Conservation (phyloP, 1,140 invertebrate species). For the Eumaeus atala region DNA sequence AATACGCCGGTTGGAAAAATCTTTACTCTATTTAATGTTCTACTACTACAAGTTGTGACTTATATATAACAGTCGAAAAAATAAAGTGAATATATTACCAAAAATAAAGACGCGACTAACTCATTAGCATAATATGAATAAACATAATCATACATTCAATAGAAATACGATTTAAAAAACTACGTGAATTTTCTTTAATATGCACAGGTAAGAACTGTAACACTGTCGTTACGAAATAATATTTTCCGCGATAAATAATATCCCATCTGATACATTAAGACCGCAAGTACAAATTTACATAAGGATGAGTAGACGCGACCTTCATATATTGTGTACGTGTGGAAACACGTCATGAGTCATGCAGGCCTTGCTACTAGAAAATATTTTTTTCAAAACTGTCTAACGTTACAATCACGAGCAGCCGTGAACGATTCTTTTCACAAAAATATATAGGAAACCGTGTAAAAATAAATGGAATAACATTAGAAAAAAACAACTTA, state of each 20-base stretch:
- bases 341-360: conserved; percentile 42
- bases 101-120: too few species aligned
- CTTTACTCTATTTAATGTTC: too few species aligned
- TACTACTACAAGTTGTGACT: too few species aligned
- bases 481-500: conserved; percentile 4
- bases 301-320: conserved; percentile 50
- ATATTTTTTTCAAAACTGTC: conserved; percentile 35
- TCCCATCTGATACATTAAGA: conserved; percentile 52
- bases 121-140: too few species aligned
- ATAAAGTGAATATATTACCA: too few species aligned
- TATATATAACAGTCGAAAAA: too few species aligned
- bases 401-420: conserved; percentile 38
- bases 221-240: conserved; percentile 19
- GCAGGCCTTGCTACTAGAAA: conserved; percentile 32
- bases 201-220: too few species aligned
- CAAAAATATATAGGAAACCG: conserved; percentile 3
- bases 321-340: conserved; percentile 53
- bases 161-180: too few species aligned
- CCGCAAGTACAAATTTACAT: conserved; percentile 53
- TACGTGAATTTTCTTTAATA: too few species aligned
- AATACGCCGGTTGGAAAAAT: too few species aligned
- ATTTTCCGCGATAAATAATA: conserved; percentile 35
- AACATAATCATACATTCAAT: too few species aligned
- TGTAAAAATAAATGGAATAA: conserved; percentile 17
- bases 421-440: conserved; percentile 11